phyloP scores from a whole-genome alignment of 2,113 vertebrate species.

The Passerina amoena region DNA sequence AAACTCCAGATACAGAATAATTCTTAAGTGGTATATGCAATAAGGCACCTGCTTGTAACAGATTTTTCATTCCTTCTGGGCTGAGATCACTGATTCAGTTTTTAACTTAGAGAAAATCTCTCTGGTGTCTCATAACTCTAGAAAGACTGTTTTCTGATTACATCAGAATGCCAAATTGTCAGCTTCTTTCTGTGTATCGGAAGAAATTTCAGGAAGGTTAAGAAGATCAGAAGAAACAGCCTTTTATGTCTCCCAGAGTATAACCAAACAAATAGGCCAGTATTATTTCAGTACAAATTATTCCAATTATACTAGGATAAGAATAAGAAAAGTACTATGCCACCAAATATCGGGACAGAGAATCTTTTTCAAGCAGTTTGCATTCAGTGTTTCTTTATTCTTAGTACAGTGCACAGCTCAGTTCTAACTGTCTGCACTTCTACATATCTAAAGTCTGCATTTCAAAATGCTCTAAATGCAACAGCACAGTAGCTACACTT shows the following conservation, averaged over 20 bases:
- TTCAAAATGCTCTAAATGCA: not conserved
- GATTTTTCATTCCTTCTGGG: not conserved
- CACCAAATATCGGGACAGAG: not conserved
- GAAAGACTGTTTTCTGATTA: not conserved
- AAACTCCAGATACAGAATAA: not conserved
- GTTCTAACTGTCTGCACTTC: not conserved
- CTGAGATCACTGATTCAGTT: not conserved
- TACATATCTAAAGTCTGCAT: not conserved
- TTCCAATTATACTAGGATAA: not conserved
- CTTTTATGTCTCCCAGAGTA: not conserved
- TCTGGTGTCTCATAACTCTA: not conserved
- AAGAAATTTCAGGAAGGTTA: not conserved
- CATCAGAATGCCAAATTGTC: not conserved
- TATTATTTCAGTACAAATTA: not conserved
- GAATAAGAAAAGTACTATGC: not conserved
- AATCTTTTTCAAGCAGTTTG: not conserved
- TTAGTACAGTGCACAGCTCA: not conserved
- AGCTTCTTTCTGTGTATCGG: not conserved
- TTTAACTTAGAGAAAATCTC: not conserved
- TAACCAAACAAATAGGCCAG: not conserved
- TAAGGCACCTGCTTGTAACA: not conserved
- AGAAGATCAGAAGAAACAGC: not conserved
- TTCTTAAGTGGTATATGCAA: rapidly evolving
- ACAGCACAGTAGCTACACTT: not conserved
- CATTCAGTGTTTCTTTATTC: not conserved